phyloP scores from a whole-genome alignment of 2,888 invertebrate species.

The Sinodicranocentrus sp. region DNA sequence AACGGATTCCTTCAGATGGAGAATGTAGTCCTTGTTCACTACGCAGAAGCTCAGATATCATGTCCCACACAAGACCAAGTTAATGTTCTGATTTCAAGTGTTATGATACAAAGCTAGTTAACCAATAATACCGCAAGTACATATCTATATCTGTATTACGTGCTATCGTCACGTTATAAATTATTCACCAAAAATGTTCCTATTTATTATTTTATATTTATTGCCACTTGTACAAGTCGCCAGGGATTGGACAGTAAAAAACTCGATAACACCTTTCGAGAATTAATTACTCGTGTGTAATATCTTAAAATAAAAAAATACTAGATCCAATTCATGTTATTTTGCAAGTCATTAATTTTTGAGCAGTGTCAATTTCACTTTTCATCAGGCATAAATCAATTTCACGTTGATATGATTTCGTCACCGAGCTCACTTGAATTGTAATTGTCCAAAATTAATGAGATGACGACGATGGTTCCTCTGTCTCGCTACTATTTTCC shows the following conservation, averaged over 20 bases:
- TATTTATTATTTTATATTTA: constrained; percentile 25
- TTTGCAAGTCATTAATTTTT: neutral
- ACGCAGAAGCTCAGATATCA: constrained; percentile 88
- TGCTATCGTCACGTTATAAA: constrained; percentile 44
- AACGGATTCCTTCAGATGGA: constrained; percentile 92
- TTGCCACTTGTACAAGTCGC: neutral
- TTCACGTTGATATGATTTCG: neutral
- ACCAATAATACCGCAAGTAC: constrained; percentile 4
- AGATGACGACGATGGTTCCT: too few species aligned
- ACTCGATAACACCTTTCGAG: neutral
- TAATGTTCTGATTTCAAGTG: constrained; percentile 89
- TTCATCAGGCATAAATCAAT: constrained; percentile 1
- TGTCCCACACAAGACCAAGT: constrained; percentile 97
- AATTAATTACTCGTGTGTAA: neutral
- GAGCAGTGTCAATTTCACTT: constrained; percentile 13
- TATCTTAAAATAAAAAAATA: neutral
- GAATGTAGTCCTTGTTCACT: constrained; percentile 85
- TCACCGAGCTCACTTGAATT: neutral
- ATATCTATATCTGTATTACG: constrained; percentile 6
- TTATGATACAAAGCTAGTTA: constrained; percentile 75
- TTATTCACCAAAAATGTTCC: neutral
- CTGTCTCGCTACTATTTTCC: too few species aligned
- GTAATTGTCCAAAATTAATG: too few species aligned
- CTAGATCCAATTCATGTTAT: too few species aligned
- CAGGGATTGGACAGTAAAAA: constrained; percentile 24